phyloP scores from a whole-genome alignment of 2,888 invertebrate genomes.

The Lamellibrachia columna region DNA sequence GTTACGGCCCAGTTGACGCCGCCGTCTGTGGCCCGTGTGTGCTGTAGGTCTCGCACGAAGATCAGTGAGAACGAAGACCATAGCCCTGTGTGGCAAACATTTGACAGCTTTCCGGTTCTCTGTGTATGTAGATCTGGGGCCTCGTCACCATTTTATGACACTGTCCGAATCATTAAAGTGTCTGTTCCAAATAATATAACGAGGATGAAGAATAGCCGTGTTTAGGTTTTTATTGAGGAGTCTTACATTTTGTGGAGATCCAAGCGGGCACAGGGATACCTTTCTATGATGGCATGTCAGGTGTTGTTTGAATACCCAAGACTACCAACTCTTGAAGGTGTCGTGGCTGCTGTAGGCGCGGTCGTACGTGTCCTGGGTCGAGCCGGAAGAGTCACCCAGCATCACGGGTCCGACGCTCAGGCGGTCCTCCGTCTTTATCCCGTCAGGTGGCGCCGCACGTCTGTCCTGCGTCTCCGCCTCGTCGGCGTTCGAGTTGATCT shows the following conservation, averaged over 20 bases:
- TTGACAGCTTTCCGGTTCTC: background rate
- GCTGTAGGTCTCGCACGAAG: background rate
- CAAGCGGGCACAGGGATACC: background rate
- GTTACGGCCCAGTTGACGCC: background rate
- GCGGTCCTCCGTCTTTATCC: constrained; percentile 11
- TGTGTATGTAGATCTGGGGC: background rate
- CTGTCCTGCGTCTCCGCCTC: background rate
- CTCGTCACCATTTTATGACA: background rate
- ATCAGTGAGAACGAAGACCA: background rate
- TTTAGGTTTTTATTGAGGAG: background rate
- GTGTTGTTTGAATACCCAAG: background rate
- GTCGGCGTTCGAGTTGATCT: background rate
- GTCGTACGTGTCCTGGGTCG: background rate
- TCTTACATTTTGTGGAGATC: background rate
- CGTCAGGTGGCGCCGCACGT: background rate
- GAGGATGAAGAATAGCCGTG: background rate
- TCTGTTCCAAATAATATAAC: background rate
- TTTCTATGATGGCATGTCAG: background rate
- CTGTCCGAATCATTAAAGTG: background rate
- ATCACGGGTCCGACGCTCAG: background rate
- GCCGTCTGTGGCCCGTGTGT: background rate
- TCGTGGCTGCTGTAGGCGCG: background rate
- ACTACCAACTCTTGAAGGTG: background rate
- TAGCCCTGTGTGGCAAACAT: background rate
- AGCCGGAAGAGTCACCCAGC: background rate